A percentile compares a stretch with the other conserved stretches of the same genome.
Conservation (phyloP, 2,888 invertebrate genomes). For the Hoplodrina blanda region DNA sequence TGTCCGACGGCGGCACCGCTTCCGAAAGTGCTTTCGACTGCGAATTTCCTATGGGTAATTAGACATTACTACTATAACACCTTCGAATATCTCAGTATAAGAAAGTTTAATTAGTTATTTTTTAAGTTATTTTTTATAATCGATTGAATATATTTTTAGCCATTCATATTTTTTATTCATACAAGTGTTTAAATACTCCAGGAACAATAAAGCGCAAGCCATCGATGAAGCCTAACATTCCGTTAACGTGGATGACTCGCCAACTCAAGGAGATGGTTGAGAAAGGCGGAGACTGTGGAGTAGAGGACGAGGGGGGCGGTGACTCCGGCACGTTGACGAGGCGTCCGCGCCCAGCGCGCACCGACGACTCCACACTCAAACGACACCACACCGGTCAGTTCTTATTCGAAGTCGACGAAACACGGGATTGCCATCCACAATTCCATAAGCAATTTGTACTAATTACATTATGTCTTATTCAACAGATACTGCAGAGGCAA, state of each 20-base stretch:
- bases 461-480: constrained; percentile 7
- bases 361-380: constrained; percentile 84
- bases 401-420: background rate
- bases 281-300: constrained; percentile 84
- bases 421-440: background rate
- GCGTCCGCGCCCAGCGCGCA: constrained; percentile 82
- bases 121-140: background rate
- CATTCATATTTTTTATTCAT: background rate
- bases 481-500: constrained; percentile 75
- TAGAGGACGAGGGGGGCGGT: constrained; percentile 84
- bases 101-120: background rate
- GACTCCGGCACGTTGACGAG: constrained; percentile 90
- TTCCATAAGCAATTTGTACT: background rate
- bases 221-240: constrained; percentile 97
- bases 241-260: constrained; percentile 96
- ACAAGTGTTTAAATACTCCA: constrained; percentile 52
- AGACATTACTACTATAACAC: constrained; percentile 10
- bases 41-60: constrained; percentile 93
- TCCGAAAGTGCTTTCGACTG: constrained; percentile 94
- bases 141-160: no score
- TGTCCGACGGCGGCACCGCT: constrained; percentile 94
- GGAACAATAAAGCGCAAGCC: constrained; percentile 98
- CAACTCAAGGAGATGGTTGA: constrained; percentile 97
- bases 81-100: background rate
- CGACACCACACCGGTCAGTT: constrained; percentile 80